Conservation (phyloP, 2,113 vertebrate genomes). For the Patagioenas fasciata region DNA sequence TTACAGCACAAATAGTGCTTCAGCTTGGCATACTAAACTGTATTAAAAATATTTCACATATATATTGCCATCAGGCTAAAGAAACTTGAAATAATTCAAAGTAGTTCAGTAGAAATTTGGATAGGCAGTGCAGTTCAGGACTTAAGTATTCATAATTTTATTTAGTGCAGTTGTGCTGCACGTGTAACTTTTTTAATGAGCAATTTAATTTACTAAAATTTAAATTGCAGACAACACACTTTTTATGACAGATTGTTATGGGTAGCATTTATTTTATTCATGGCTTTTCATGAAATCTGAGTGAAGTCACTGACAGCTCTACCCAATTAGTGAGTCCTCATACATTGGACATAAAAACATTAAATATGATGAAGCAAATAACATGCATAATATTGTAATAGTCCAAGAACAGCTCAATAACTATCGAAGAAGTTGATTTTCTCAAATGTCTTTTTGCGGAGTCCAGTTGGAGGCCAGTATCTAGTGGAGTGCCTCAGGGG, state of each 20-base stretch:
- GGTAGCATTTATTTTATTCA: slow-evolving; percentile 14
- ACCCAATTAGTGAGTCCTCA: not conserved
- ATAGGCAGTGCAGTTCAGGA: not conserved
- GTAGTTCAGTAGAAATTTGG: not conserved
- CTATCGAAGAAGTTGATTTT: not conserved
- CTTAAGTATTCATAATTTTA: not conserved
- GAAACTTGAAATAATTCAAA: not conserved
- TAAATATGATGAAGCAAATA: not conserved
- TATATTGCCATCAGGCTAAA: not conserved
- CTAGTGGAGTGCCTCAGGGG: too few relatives aligned
- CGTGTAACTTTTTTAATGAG: not conserved
- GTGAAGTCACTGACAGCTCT: not conserved
- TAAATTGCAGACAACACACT: not conserved
- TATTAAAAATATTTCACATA: not conserved
- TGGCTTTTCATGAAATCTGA: not conserved
- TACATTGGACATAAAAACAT: not conserved
- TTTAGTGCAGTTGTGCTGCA: not conserved
- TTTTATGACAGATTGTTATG: slow-evolving; percentile 21
- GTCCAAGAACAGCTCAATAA: not conserved
- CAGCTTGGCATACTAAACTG: not conserved
- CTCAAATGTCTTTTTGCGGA: not conserved
- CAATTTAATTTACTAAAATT: not conserved
- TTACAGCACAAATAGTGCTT: not conserved
- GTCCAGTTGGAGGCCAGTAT: too few relatives aligned
- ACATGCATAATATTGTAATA: not conserved